Percentiles rank a stretch among this genome's conserved stretches.
Conservation (phyloP, 2,113 vertebrate species). For the Lepisosteus osseus region DNA sequence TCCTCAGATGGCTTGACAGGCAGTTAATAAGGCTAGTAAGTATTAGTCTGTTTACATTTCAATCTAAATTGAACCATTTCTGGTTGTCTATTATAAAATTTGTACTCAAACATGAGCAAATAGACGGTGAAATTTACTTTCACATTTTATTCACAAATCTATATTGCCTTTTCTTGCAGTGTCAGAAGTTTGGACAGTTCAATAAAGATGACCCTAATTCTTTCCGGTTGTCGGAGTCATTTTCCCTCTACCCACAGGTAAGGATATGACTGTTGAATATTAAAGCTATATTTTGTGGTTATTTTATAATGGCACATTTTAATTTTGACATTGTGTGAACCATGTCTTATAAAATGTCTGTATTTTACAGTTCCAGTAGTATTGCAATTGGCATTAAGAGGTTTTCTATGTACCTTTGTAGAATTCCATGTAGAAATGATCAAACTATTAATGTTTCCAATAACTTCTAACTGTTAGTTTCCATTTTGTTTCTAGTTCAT, state of each 20-base stretch:
- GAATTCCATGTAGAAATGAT: too few relatives aligned
- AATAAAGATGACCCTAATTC: slow-evolving; percentile 92
- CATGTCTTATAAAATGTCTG: too few relatives aligned
- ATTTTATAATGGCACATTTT: too few relatives aligned
- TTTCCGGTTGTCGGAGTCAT: slow-evolving; percentile 88
- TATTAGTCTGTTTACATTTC: neutral
- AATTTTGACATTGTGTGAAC: too few relatives aligned
- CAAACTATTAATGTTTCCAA: too few relatives aligned
- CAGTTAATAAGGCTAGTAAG: slow-evolving; percentile 94
- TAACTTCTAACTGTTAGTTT: too few relatives aligned
- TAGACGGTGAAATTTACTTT: neutral
- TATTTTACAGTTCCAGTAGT: too few relatives aligned
- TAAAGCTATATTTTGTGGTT: too few relatives aligned
- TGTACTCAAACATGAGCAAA: neutral
- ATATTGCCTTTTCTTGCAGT: slow-evolving; percentile 64
- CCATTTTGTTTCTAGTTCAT: slow-evolving; percentile 74
- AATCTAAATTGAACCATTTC: too few relatives aligned
- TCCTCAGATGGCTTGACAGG: slow-evolving; percentile 93
- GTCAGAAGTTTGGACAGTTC: slow-evolving; percentile 97
- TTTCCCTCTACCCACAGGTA: slow-evolving; percentile 97
- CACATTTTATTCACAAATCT: neutral
- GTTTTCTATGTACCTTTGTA: too few relatives aligned
- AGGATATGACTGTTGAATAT: slow-evolving; percentile 5
- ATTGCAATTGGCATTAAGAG: too few relatives aligned
- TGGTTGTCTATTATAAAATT: neutral